Conservation (phyloP, 2,113 vertebrate species). For the Cavia aperea region DNA sequence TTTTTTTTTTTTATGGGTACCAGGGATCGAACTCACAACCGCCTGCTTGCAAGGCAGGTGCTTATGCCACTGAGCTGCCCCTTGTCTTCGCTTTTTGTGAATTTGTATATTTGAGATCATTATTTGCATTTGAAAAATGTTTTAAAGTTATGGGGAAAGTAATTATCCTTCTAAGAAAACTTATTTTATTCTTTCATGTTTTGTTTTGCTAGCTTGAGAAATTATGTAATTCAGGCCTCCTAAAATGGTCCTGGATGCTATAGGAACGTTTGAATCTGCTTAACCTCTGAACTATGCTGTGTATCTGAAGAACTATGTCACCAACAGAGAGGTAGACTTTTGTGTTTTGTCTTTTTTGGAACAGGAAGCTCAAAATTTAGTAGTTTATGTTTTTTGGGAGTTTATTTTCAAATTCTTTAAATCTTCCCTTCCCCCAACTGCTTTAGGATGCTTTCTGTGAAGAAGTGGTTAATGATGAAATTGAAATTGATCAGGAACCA, state of each 20-base stretch:
- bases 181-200: neutral
- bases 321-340: neutral
- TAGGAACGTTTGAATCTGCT: neutral
- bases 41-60: no score
- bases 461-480: neutral
- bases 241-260: neutral
- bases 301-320: neutral
- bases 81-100: neutral
- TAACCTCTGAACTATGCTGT: neutral
- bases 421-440: neutral
- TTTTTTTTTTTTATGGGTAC: no score
- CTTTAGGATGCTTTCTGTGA: neutral
- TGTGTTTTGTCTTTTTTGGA: neutral
- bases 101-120: neutral
- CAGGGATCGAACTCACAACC: no score
- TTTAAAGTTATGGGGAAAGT: neutral
- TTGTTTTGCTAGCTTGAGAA: neutral
- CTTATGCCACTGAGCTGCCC: no score
- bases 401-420: neutral
- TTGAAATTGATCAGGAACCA: neutral
- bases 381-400: neutral
- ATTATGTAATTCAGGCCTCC: neutral
- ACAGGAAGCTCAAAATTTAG: neutral
- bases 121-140: slow-evolving; percentile 12
- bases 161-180: neutral